phyloP scores from a whole-genome alignment of 2,888 invertebrate species.

The Phragmatobia fuliginosa region DNA sequence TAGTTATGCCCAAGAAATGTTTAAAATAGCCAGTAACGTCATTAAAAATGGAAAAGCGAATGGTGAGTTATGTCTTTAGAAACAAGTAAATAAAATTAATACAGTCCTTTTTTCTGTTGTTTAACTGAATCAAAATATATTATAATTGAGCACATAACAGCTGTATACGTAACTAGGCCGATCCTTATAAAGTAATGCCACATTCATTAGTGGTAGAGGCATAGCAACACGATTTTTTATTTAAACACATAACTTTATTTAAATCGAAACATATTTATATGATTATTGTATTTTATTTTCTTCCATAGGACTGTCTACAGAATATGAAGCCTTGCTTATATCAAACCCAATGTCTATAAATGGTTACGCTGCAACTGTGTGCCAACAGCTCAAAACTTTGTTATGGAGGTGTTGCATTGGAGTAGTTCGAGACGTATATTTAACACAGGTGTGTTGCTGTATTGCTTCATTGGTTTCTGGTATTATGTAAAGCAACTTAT shows the following conservation, averaged over 20 bases:
- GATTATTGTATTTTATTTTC: background rate
- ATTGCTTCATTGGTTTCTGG: background rate
- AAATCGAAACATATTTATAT: background rate
- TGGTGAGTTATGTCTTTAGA: conserved; percentile 54
- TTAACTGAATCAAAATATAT: too few species aligned
- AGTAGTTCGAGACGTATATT: conserved; percentile 74
- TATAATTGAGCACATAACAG: too few species aligned
- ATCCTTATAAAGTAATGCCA: too few species aligned
- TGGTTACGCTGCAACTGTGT: conserved; percentile 63
- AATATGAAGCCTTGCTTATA: conserved; percentile 71
- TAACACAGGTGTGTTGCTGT: conserved; percentile 71
- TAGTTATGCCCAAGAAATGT: conserved; percentile 76
- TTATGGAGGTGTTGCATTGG: conserved; percentile 75
- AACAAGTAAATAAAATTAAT: too few species aligned
- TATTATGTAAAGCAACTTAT: too few species aligned
- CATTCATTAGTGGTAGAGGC: too few species aligned
- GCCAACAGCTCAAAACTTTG: conserved; percentile 70
- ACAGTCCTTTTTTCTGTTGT: too few species aligned
- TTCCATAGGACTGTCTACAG: conserved; percentile 63
- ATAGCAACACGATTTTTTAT: background rate
- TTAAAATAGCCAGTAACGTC: conserved; percentile 70
- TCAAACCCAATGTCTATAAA: conserved; percentile 49
- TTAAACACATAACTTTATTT: too few species aligned
- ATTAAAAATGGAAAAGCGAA: conserved; percentile 62
- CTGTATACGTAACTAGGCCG: too few species aligned